Base-by-base conservation (phyloP, 2,888 invertebrate genomes). In the Lysandra bellargus region DNA sequence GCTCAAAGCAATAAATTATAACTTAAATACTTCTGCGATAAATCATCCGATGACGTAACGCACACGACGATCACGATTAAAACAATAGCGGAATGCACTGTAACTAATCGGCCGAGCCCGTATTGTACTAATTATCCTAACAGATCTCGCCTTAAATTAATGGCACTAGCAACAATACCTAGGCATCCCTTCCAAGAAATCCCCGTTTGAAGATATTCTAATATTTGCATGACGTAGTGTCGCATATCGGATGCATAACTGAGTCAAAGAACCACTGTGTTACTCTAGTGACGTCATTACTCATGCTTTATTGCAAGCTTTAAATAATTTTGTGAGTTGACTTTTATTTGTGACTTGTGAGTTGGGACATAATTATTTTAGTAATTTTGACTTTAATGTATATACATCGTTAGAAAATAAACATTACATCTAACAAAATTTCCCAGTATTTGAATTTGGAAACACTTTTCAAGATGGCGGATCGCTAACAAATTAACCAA, bases 101-200 rank as follows among this genome's bases (percentile, higher is more conserved):
- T 80, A 82, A 87, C 85, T 84, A 87, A 88, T 88, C 82, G 84
- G 78, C 78, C 81, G 78, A 82, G 83, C 81, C 82, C 80, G 83
- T 83, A 81, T 86, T 86, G 80, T 81, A 84, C 87, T 88, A 89
- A 89, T 89, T 89, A 87, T 85, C 81, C 83, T 85, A 85, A 86
- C 85, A 84, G 86, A 88, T 88, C 75, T 57, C 40, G 80, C 83
- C 84, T 81, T 81, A 81, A 78, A 86, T 86, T 87, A 86, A 87
- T 86, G 84, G 85, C 82, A 80, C 64, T 57, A 79, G 83, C 83
- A 84, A 88, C 88, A 88, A 88, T 88, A 81, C 85, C 78, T 60
- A 80, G 82, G 82, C 80, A 83, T 81, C 81, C 81, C 81, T 83
- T 84, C 83, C 77, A 2, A 79, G 84, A 84, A 83, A 53, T 73